Evolutionary conservation across 2,797 vertebrate species (phyloP).

Genomic region (Hyperoplus immaculatus): DNA sequence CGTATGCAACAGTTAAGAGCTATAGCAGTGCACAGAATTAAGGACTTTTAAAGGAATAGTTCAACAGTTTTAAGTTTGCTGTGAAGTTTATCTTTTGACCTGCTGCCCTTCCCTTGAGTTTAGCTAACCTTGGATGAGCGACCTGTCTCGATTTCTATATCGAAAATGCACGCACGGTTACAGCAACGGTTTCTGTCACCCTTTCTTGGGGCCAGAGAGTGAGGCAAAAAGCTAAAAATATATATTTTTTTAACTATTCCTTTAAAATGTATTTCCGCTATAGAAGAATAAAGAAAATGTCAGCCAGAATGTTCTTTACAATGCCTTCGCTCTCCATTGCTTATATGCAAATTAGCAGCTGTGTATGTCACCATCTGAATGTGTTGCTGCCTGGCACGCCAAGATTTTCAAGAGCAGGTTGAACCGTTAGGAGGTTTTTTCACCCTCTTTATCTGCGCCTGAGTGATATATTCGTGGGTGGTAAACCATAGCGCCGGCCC

Average conservation of each 20-base stretch:
- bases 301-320: conserved; percentile 2
- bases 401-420: conserved; percentile 12
- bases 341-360: conserved; percentile 33
- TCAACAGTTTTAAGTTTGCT: too few species aligned
- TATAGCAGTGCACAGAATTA: conserved; percentile 20
- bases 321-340: conserved; percentile 11
- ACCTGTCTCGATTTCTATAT: too few species aligned
- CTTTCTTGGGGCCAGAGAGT: too few species aligned
- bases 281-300: background rate
- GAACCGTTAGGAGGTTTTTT: conserved; percentile 43
- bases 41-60: background rate
- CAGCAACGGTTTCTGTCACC: too few species aligned
- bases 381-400: conserved; percentile 39
- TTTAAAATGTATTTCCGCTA: background rate
- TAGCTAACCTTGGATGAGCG: too few species aligned
- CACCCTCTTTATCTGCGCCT: conserved; percentile 40
- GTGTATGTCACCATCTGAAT: conserved; percentile 39
- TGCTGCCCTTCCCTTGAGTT: too few species aligned
- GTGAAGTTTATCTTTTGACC: too few species aligned
- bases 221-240: too few species aligned
- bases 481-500: conserved; percentile 47
- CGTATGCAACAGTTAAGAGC: conserved; percentile 38
- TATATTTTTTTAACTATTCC: too few species aligned
- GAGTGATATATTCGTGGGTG: conserved; percentile 48
- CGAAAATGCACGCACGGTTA: too few species aligned